Base-by-base conservation (phyloP, 2,888 invertebrate genomes). In the Conchocele bisecta region DNA sequence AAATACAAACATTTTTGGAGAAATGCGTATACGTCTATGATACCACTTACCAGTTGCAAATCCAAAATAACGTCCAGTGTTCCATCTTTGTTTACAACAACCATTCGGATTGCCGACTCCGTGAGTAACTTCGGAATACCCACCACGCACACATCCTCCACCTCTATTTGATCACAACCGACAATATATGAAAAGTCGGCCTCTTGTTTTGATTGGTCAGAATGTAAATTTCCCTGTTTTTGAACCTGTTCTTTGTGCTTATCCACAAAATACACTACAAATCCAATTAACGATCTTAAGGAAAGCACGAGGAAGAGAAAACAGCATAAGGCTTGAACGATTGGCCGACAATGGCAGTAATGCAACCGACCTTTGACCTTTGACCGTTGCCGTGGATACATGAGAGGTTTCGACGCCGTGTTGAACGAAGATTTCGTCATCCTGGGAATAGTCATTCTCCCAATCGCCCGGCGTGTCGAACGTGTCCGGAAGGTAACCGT, bases 21-120 rank as follows among this genome's bases (percentile, higher is more conserved):
- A n/a, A n/a, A n/a, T n/a, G n/a, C n/a, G n/a, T n/a, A n/a, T n/a
- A n/a, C n/a, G n/a, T n/a, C n/a, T n/a, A 44, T 4, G n/a, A 13
- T 13, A 13, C 7, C 11, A 65, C 71, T 57, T 69, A 95, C 95
- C 95, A 89, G 95, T 95, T 59, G 95, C 95, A 91, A 94, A 96
- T 71, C 95, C 96, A 96, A 93, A 60, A 96, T 93, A 26, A 95
- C 92, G 90, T 96, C 96, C 54, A 94, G 93, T 11, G 94, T 88
- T 20, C 93, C 93, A 92, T 96, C 96, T 3, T 92, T 91, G 91
- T 96, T 95, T 1, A 95, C 93, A 90, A 96, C 95, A 26, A 94
- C 92, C 69, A 94, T 92, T 79, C 95, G 92, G 74, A 96, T 92
- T 0, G 95, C 94, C 60, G 95, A 94, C 90, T 96, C 96, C 11